Base-by-base conservation (phyloP, 2,888 invertebrate species). In the Orthosia gothica region DNA sequence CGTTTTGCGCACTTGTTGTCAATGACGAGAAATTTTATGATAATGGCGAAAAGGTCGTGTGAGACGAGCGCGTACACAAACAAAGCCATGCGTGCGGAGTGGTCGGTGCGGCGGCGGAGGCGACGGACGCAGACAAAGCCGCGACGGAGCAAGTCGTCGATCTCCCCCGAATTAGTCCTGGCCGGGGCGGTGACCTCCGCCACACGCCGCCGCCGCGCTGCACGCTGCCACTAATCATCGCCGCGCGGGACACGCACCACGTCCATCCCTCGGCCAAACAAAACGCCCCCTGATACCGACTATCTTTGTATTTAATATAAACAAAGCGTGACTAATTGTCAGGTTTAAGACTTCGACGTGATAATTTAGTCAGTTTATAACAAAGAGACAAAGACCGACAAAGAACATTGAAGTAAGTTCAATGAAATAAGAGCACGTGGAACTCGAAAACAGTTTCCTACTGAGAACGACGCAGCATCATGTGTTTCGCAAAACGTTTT, bases 121-220 rank as follows among this genome's bases (percentile, higher is more conserved):
- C 84, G 85, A 82, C 90, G 91, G 88, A 91, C 91, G 92, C 94
- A 94, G 95, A 96, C 96, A 96, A 96, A 95, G 96, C 94, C 91
- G 89, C 92, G 91, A 88, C 93, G 90, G 85, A 90, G 91, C 92
- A 92, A 95, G 95, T 95, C 96, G 96, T 92, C 95, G 96, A 94
- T 95, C 96, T 95, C 95, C 96, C 94, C 96, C 95, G 93, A 96
- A 96, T 96, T 96, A 96, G 96, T 96, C 95, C 95, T 95, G 96
- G 93, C 93, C 93, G 91, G 96, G 95, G 94, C 96, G 95, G 92
- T 96, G 96, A 95, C 96, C 96, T 92, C 93, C 68, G 82, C 69
- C 57, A 76, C 91, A 88, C 92, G 91, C 87, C 84, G 74, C 81
- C 84, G 77, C 81, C 68, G 83, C 77, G 82, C 84, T 77, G 71